Evolutionary conservation across 2,113 vertebrate species (phyloP).

Genomic region (Aegotheles bennettii): DNA sequence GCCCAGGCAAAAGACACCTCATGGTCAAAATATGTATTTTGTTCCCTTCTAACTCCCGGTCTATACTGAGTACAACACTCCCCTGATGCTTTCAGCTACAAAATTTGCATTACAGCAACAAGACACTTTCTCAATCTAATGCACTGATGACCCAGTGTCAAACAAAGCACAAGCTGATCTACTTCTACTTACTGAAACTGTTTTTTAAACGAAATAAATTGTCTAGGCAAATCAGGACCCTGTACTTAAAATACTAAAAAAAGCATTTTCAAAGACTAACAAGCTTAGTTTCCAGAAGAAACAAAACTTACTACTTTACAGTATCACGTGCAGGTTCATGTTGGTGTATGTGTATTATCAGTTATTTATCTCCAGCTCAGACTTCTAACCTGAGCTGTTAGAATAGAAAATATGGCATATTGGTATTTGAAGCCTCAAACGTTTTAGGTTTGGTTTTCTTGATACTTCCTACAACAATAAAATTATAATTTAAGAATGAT

Average conservation of each 20-base stretch:
- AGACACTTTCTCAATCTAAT: neutral
- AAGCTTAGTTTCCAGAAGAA: neutral
- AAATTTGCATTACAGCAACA: neutral
- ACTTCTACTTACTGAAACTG: neutral
- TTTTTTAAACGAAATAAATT: neutral
- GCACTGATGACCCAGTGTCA: rapidly evolving
- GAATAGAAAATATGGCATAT: neutral
- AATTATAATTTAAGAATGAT: neutral
- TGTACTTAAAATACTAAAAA: neutral
- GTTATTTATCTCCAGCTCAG: neutral
- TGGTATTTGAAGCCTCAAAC: neutral
- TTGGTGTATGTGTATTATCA: neutral
- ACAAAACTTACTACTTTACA: neutral
- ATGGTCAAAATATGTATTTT: neutral
- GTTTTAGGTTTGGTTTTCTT: neutral
- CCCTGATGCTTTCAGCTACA: neutral
- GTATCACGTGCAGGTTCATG: neutral
- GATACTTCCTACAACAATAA: neutral
- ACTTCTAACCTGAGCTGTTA: neutral
- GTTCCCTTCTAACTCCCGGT: neutral
- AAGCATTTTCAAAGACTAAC: neutral
- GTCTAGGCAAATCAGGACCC: neutral
- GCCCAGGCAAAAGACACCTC: neutral
- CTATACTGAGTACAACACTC: neutral
- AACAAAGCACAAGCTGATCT: neutral